Conservation (phyloP, 2,113 vertebrate species). For the Columba janthina region DNA sequence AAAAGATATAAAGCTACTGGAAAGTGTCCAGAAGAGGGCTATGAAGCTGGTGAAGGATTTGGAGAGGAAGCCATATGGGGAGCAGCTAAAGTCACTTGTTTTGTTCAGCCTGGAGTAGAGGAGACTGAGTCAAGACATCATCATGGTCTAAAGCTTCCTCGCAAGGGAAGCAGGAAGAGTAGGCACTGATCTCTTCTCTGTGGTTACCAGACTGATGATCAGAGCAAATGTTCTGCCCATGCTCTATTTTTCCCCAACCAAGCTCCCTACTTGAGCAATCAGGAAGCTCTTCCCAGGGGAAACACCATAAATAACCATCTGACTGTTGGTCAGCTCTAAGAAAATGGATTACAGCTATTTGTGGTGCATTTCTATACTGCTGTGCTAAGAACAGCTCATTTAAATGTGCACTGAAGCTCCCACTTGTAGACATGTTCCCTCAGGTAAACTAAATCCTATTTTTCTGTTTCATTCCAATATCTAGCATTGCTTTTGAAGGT, state of each 20-base stretch:
- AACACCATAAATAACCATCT: not conserved
- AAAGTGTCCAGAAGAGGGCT: too few relatives aligned
- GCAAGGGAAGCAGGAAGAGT: too few relatives aligned
- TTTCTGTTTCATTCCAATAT: not conserved
- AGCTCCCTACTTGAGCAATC: not conserved
- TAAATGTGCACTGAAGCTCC: not conserved
- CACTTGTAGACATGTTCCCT: not conserved
- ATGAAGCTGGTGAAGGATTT: too few relatives aligned
- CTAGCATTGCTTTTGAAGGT: not conserved
- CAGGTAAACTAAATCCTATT: not conserved
- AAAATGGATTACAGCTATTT: not conserved
- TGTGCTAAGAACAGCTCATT: not conserved
- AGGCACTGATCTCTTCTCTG: too few relatives aligned
- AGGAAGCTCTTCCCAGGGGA: not conserved
- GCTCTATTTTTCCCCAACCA: not conserved
- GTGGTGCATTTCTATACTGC: not conserved
- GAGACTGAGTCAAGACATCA: too few relatives aligned
- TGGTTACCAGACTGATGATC: not conserved
- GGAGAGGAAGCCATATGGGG: too few relatives aligned
- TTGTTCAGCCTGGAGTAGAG: too few relatives aligned
- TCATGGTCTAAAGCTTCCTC: too few relatives aligned
- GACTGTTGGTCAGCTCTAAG: not conserved
- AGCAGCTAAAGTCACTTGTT: too few relatives aligned
- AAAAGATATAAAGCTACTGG: too few relatives aligned
- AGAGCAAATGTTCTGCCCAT: not conserved